Percentiles rank a stretch among this genome's conserved stretches.
Conservation (phyloP, 2,797 vertebrate genomes). For the Setipinna tenuifilis region DNA sequence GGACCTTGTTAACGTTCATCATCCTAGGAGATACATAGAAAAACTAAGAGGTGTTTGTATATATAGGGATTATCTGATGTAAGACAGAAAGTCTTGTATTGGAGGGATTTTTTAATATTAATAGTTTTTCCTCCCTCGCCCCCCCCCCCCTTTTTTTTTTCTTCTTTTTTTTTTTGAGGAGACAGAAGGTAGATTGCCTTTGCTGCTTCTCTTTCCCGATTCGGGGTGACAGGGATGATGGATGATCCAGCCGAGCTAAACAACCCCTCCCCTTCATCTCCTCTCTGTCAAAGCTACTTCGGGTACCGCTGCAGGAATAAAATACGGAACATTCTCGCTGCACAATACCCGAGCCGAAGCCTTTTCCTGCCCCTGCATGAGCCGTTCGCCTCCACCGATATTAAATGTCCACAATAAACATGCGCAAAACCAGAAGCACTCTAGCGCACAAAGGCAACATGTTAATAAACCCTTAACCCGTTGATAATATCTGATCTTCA, state of each 20-base stretch:
- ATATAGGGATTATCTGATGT: constrained; percentile 73
- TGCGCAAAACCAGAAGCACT: constrained; percentile 42
- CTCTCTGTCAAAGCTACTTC: constrained; percentile 85
- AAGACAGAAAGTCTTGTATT: constrained; percentile 47
- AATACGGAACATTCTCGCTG: constrained; percentile 77
- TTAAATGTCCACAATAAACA: constrained; percentile 65
- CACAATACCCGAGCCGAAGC: constrained; percentile 51
- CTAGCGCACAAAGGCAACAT: constrained; percentile 59
- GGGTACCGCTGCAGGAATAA: constrained; percentile 84
- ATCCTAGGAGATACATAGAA: not conserved
- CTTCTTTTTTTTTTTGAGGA: constrained; percentile 71
- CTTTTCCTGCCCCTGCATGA: constrained; percentile 39
- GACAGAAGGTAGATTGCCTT: constrained; percentile 92
- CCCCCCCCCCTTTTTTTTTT: constrained; percentile 33
- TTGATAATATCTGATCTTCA: constrained; percentile 44
- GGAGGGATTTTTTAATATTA: constrained; percentile 91
- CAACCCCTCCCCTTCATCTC: constrained; percentile 90
- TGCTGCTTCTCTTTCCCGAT: constrained; percentile 88
- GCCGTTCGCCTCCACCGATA: constrained; percentile 58
- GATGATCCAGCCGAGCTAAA: constrained; percentile 89
- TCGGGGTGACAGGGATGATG: constrained; percentile 96
- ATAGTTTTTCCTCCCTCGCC: constrained; percentile 74
- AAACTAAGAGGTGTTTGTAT: constrained; percentile 27
- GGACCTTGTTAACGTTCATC: not conserved
- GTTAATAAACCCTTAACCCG: constrained; percentile 68